Percentiles rank a stretch among this genome's conserved stretches.
Evolutionary conservation across 23 tunicate species (phyloP).

Genomic region (Trididemnum miniatum): DNA sequence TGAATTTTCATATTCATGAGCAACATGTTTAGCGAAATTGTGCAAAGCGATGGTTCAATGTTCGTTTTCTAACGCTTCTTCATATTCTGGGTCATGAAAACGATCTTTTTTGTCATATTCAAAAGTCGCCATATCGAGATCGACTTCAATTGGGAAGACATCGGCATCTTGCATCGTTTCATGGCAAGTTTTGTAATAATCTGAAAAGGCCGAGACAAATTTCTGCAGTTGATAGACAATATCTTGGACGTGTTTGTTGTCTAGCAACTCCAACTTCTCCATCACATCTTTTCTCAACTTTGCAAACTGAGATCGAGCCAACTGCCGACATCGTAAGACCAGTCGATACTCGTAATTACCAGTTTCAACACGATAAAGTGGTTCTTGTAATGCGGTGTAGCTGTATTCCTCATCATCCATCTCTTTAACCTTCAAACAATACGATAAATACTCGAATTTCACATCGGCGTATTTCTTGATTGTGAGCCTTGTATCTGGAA

Average conservation of each 20-base stretch:
- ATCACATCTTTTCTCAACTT: conserved; percentile 96
- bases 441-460: conserved; percentile 91
- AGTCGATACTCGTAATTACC: conserved; percentile 98
- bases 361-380: conserved; percentile 97
- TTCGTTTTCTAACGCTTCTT: conserved; percentile 59
- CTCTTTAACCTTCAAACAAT: conserved; percentile 94
- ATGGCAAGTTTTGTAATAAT: conserved; percentile 74
- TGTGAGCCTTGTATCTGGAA: conserved; percentile 93
- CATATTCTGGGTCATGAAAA: conserved; percentile 89
- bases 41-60: too few species aligned
- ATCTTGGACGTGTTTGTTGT: conserved; percentile 96
- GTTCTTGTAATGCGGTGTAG: conserved; percentile 94
- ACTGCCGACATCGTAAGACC: conserved; percentile 86
- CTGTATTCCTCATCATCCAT: conserved; percentile 99
- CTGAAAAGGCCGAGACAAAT: conserved; percentile 76
- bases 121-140: conserved; percentile 78
- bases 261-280: conserved; percentile 94
- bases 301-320: conserved; percentile 83
- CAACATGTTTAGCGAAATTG: too few species aligned
- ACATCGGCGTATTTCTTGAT: conserved; percentile 96
- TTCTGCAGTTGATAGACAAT: conserved; percentile 82
- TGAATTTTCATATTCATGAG: too few species aligned
- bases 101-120: conserved; percentile 94
- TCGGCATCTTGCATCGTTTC: conserved; percentile 58
- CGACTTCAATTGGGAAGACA: conserved; percentile 99